These are phyloP conservation scores for Xenopus borealis DNA, from an alignment of 2,113 vertebrate genomes.

Conservation along the genomic window DNA sequence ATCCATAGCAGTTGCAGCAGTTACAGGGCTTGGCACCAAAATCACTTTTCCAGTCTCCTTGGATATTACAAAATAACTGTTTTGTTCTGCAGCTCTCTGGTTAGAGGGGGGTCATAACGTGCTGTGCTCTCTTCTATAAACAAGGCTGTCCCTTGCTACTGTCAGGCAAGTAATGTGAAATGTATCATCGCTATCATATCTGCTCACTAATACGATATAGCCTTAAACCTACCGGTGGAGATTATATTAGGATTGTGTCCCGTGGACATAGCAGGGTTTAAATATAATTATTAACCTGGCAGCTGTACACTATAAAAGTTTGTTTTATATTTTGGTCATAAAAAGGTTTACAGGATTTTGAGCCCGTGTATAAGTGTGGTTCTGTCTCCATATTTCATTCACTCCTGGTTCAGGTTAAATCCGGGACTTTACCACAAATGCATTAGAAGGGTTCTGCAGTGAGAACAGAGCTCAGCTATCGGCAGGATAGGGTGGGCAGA, in stretches of 20 bases:
- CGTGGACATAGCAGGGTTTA: neutral
- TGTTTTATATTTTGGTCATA: too few relatives aligned
- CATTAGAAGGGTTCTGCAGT: neutral
- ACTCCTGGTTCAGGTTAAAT: neutral
- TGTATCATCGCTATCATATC: too few relatives aligned
- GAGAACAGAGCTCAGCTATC: too few relatives aligned
- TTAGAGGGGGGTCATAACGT: neutral
- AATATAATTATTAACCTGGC: too few relatives aligned
- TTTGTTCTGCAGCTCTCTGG: neutral
- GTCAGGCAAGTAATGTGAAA: neutral
- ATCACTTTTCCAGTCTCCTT: neutral
- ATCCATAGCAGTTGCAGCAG: slow-evolving; percentile 10
- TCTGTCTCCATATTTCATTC: too few relatives aligned
- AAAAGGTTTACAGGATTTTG: too few relatives aligned
- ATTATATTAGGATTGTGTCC: neutral
- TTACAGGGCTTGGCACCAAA: slow-evolving; percentile 16
- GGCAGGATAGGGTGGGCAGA: too few relatives aligned
- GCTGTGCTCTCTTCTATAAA: neutral
- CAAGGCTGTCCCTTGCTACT: neutral
- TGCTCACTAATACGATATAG: too few relatives aligned
- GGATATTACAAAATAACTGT: neutral
- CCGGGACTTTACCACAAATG: neutral
- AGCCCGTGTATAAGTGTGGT: too few relatives aligned
- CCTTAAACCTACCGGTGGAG: neutral
- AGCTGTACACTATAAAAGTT: too few relatives aligned